These are phyloP conservation scores for Megastigmus dorsalis DNA, from an alignment of 2,888 invertebrate genomes.

Conservation along the genomic window DNA sequence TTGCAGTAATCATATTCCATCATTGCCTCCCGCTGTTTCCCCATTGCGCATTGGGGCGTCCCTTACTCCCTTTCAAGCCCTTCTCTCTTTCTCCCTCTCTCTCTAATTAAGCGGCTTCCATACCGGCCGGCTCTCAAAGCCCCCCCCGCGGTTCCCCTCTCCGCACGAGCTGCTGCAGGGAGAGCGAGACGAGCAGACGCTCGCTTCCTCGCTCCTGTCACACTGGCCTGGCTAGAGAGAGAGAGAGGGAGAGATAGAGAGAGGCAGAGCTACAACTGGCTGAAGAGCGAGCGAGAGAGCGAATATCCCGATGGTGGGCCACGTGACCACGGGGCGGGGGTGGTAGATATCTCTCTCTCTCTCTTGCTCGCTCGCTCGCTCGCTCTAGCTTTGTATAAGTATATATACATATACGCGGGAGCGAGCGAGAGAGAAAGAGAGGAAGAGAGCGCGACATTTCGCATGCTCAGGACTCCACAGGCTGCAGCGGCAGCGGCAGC, in stretches of 20 bases:
- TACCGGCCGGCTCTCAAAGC: slow-evolving; percentile 45
- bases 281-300: neutral
- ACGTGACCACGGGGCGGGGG: slow-evolving; percentile 72
- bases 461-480: slow-evolving; percentile 73
- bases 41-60: neutral
- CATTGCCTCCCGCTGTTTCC: slow-evolving; percentile 34
- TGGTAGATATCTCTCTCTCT: slow-evolving; percentile 58
- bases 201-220: slow-evolving; percentile 45
- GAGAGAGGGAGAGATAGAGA: neutral
- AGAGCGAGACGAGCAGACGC: neutral
- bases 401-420: too few species aligned
- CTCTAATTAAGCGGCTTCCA: slow-evolving; percentile 57
- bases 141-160: slow-evolving; percentile 52
- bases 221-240: neutral
- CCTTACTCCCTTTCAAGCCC: slow-evolving; percentile 10
- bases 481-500: slow-evolving; percentile 63
- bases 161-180: neutral
- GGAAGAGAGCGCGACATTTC: slow-evolving; percentile 66
- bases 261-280: neutral
- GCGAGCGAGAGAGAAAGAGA: slow-evolving; percentile 21
- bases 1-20: slow-evolving; percentile 34
- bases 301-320: slow-evolving; percentile 56
- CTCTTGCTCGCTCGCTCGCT: too few species aligned
- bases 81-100: slow-evolving; percentile 8
- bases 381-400: too few species aligned